phyloP scores from a whole-genome alignment of 2,797 vertebrate genomes.

The Sphaeramia orbicularis region DNA sequence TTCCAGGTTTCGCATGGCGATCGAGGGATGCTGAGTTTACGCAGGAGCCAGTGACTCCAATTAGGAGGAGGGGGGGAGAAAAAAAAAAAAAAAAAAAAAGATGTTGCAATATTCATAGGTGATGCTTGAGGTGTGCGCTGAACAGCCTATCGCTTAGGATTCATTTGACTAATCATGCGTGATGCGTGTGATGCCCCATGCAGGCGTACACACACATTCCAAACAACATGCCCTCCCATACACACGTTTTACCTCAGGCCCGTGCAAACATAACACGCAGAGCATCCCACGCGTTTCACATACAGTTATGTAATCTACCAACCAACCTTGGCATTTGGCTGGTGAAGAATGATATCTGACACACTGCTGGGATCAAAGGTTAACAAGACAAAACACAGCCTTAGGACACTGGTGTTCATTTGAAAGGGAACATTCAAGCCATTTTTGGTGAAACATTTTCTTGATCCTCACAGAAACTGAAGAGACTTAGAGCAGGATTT shows the following conservation, averaged over 20 bases:
- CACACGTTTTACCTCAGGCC: conserved; percentile 57
- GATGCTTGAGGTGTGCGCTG: conserved; percentile 35
- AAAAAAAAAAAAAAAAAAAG: no score
- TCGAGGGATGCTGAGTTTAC: conserved; percentile 58
- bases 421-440: not conserved
- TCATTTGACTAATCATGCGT: conserved; percentile 40
- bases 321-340: conserved; percentile 70
- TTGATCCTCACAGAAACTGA: no score
- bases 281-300: conserved; percentile 56
- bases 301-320: conserved; percentile 69
- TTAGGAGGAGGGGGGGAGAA: not conserved
- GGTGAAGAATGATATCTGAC: conserved; percentile 65
- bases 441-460: no score
- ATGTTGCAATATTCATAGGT: conserved; percentile 34
- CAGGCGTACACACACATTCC: conserved; percentile 7
- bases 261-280: conserved; percentile 47
- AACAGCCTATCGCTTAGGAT: conserved; percentile 17
- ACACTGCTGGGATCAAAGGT: conserved; percentile 54
- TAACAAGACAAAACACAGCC: conserved; percentile 41
- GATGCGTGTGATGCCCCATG: conserved; percentile 21
- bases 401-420: not conserved
- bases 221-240: conserved; percentile 29
- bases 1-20: conserved; percentile 52
- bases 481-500: not conserved
- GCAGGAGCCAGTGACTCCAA: conserved; percentile 51